A percentile compares a stretch with the other conserved stretches of the same genome.
Conservation (phyloP, 2,113 vertebrate genomes). For the Thalassoma bifasciatum region DNA sequence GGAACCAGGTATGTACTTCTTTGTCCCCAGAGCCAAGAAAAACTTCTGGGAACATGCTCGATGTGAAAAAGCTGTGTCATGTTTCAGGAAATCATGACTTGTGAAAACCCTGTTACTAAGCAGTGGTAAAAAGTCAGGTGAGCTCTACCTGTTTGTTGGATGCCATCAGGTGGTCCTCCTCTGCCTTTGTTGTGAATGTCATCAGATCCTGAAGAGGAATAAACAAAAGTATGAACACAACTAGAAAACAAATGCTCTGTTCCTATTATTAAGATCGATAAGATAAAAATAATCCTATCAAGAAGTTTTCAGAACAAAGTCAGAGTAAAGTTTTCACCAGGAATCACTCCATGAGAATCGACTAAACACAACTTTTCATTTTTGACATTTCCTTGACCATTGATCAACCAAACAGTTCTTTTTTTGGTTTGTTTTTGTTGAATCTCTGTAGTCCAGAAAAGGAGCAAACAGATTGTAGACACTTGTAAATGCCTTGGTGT, state of each 20-base stretch:
- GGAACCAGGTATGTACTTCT: background rate
- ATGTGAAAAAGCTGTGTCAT: background rate
- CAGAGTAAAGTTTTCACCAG: too few species aligned
- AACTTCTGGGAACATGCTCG: background rate
- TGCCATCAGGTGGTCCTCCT: slow-evolving; percentile 88
- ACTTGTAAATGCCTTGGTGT: too few species aligned
- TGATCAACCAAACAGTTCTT: too few species aligned
- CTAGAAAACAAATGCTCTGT: background rate
- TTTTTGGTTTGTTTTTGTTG: too few species aligned
- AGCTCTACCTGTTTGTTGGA: slow-evolving; percentile 89
- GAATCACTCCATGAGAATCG: too few species aligned
- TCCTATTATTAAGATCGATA: too few species aligned
- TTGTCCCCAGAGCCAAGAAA: background rate
- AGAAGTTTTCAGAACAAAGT: too few species aligned
- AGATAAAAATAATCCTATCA: too few species aligned
- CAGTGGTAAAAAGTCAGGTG: background rate
- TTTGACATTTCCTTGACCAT: too few species aligned
- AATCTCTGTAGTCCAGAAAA: too few species aligned
- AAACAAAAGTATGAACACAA: background rate
- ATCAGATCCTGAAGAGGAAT: slow-evolving; percentile 86
- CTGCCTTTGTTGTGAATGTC: slow-evolving; percentile 87
- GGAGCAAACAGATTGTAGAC: too few species aligned
- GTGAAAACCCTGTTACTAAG: background rate
- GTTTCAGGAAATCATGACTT: background rate
- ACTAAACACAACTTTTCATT: too few species aligned